A percentile compares a stretch with the other conserved stretches of the same genome.
These are phyloP conservation scores for Bubo scandiacus DNA, from an alignment of 2,113 vertebrate genomes.

Conservation along the genomic window DNA sequence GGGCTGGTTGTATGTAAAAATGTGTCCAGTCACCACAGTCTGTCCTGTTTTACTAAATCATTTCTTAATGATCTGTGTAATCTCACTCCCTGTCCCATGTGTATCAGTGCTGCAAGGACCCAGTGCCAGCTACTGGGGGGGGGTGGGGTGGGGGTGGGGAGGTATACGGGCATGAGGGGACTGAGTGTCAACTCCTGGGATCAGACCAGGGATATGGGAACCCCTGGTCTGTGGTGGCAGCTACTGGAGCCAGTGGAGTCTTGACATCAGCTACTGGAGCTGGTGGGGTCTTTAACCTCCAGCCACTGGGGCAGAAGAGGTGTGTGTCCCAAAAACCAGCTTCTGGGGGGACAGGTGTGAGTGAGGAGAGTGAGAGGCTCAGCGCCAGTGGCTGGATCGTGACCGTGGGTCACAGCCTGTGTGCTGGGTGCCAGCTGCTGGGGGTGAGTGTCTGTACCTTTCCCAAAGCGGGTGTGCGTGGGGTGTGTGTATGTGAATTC, in stretches of 20 bases:
- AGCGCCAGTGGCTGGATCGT: not conserved
- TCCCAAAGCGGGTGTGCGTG: fast-evolving
- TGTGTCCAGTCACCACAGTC: not conserved
- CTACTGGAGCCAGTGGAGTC: not conserved
- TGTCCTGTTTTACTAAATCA: not conserved
- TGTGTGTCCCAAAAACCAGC: not conserved
- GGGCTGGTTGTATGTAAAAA: not conserved
- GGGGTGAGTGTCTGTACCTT: not conserved
- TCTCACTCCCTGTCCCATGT: not conserved
- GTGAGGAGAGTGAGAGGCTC: not conserved
- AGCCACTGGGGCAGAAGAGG: fast-evolving
- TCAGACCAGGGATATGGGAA: not conserved
- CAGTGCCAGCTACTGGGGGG: not conserved
- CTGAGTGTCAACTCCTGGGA: not conserved
- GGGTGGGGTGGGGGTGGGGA: not conserved
- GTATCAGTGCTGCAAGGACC: not conserved
- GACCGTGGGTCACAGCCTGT: not conserved
- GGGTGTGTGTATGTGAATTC: no score
- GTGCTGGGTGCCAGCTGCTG: not conserved
- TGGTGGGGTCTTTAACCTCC: not conserved
- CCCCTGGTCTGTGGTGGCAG: not conserved
- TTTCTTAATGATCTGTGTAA: not conserved
- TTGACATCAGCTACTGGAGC: not conserved
- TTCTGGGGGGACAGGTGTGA: not conserved
- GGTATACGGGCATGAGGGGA: not conserved